Evolutionary conservation across 2,888 invertebrate species (phyloP).

Genomic region (Standfussiana lucernea): DNA sequence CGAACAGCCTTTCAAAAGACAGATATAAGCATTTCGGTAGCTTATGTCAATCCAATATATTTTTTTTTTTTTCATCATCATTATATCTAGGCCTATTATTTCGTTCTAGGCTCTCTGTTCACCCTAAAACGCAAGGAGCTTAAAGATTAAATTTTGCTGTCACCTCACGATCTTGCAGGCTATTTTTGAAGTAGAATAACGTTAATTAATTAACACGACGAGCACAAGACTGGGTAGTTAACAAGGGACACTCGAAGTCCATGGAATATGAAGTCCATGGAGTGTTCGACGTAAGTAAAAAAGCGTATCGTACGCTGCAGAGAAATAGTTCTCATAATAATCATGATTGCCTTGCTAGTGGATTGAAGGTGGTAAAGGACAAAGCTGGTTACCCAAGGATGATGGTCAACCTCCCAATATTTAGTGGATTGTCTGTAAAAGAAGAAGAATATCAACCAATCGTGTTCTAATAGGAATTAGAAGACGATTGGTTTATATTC

Average conservation of each 20-base stretch:
- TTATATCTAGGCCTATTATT: no score
- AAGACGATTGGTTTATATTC: no score
- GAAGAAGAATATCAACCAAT: not conserved
- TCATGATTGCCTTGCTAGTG: not conserved
- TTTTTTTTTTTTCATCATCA: no score
- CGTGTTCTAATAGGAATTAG: not conserved
- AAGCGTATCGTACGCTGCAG: not conserved
- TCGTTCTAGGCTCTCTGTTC: no score
- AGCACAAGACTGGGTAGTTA: conserved; percentile 12
- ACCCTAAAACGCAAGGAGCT: not conserved
- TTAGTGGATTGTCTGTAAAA: not conserved
- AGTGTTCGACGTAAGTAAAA: not conserved
- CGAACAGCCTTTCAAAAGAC: no score
- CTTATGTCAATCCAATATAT: no score
- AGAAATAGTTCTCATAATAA: not conserved
- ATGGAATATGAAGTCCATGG: conserved; percentile 20
- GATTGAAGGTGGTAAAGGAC: not conserved
- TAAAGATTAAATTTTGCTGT: conserved; percentile 26
- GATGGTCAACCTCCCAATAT: not conserved
- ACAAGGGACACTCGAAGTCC: not conserved
- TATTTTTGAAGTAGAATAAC: conserved; percentile 36
- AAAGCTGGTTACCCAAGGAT: not conserved
- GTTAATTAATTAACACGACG: conserved; percentile 53
- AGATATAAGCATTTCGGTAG: no score
- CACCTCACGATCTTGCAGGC: conserved; percentile 5